Evolutionary conservation across 2,888 invertebrate genomes (phyloP).

Genomic region (Stenchaetothrips biformis): DNA sequence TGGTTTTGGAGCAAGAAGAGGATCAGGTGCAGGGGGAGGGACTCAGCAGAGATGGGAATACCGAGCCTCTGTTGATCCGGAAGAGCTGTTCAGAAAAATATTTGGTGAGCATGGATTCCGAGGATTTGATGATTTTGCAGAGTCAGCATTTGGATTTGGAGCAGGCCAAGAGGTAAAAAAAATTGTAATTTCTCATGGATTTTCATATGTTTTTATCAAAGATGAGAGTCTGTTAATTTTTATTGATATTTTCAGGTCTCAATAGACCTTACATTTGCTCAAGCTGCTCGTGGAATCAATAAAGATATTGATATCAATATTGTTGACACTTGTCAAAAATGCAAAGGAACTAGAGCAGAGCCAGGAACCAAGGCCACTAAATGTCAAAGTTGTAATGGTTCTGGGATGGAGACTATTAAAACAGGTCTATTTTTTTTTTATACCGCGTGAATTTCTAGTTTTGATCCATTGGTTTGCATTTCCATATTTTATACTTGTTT

Average conservation of each 20-base stretch:
- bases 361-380: constrained; percentile 80
- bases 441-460: not conserved
- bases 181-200: not conserved
- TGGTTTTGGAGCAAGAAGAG: constrained; percentile 26
- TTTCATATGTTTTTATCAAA: not conserved
- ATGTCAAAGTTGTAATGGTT: constrained; percentile 90
- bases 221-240: not conserved
- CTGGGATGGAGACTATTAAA: constrained; percentile 87
- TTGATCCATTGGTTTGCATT: not conserved
- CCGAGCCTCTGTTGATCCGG: constrained; percentile 84
- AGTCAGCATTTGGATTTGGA: constrained; percentile 83
- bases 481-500: not conserved
- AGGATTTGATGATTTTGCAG: constrained; percentile 70
- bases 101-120: constrained; percentile 70
- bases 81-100: constrained; percentile 91
- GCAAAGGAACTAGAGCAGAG: constrained; percentile 77
- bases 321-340: constrained; percentile 85
- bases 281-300: constrained; percentile 91
- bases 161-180: constrained; percentile 74
- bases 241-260: constrained; percentile 56
- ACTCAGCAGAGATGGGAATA: constrained; percentile 75
- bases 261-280: constrained; percentile 82
- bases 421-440: constrained; percentile 49
- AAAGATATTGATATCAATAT: constrained; percentile 88
- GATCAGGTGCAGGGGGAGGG: constrained; percentile 47